Evolutionary conservation across 2,888 invertebrate species (phyloP), one percentile per base, ranked within the genome.

Genomic region (Poecilobothrus nobilitatus): DNA sequence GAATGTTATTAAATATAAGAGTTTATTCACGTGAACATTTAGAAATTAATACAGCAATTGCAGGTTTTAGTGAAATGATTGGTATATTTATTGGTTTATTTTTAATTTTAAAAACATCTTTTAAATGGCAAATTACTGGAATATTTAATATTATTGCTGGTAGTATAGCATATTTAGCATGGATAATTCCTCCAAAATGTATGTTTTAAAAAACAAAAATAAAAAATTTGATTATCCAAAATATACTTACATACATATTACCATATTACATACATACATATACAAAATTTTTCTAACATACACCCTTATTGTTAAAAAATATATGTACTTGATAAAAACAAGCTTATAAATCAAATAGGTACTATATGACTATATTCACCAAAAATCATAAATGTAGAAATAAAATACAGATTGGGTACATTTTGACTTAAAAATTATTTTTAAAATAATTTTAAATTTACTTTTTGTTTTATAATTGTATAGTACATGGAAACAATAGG

Each of bases 1-100:
- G 83, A 68, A 81, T 82, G 77, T 74, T 84, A 37, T 75, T 84
- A 3, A 84, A 84, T 71, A 83, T 83, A 33, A 80, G 83, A 63
- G 79, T 81, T 33, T 82, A 83, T 70, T 82, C 83, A 71, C 79
- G 83, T 9, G 80, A 81, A 44, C 80, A 83, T 73, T 75, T 84
- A 27, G 80, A 79, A 70, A 74, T 81, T 9, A 83, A 82, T 70
- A 83, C 83, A 37, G 79, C 77, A 7, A 73, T 83, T 27, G 83
- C 83, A 61, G 84, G 82, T 70, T 71, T 78, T 61, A 76, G 79
- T 44, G 82, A 82, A 74, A 79, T 82, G 69, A 75, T 77, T 66
- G 82, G 82, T 67, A 80, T 80, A 27, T 80, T 82, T 69, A 76
- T 81, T 70, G 82, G 80, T 5, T 75, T 82, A 15, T 79, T 76